Base-by-base conservation (phyloP, 2,888 invertebrate genomes). In the Bedellia somnulentella region DNA sequence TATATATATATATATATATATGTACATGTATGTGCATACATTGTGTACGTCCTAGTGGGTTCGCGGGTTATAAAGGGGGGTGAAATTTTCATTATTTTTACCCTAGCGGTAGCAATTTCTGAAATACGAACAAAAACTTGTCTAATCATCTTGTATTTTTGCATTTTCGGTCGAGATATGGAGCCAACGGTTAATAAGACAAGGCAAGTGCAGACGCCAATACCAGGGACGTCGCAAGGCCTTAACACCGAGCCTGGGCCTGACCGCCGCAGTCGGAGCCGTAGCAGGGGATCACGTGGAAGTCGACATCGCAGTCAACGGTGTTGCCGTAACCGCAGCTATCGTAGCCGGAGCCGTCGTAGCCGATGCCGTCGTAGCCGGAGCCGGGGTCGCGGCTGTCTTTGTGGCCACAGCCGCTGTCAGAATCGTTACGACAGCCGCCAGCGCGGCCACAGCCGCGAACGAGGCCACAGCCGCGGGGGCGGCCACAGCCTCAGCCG, bases 201-300 rank as follows among this genome's bases (percentile, higher is more conserved):
- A 18, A 9, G 9, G 18, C 5, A 6, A 9, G 18, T 18, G 18
- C 18, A 5, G 18, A 5, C 18, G 9, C 5, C 8, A 6, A 9
- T 9, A 18, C 5, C 18, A 5, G 9, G 18, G 9, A 18, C 18
- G 5, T 5, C 18, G 18, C 5, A 18, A 15, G 21, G 21, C 11
- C 5, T 11, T 21, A 13, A n/a, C 21, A 11, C 12, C 8, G 15
- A 10, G 9, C 10, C 14, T 9, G 18, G 6, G 13, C n/a, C n/a
- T n/a, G n/a, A n/a, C n/a, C n/a, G 13, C 9, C 15, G 23, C 30
- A 30, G 30, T 5, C 24, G 10, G n/a, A 24, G 24, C 30, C 30
- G 15, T 16, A 30, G 24, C 12, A 9, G 24, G 9, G n/a, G 24
- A 3, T 13, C 6, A 6, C 11, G 15, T n/a, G 24, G 10, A 6